Evolutionary conservation across 2,113 vertebrate species (phyloP), one percentile per base, ranked within the genome.

Genomic region (Lampris megalopsis): DNA sequence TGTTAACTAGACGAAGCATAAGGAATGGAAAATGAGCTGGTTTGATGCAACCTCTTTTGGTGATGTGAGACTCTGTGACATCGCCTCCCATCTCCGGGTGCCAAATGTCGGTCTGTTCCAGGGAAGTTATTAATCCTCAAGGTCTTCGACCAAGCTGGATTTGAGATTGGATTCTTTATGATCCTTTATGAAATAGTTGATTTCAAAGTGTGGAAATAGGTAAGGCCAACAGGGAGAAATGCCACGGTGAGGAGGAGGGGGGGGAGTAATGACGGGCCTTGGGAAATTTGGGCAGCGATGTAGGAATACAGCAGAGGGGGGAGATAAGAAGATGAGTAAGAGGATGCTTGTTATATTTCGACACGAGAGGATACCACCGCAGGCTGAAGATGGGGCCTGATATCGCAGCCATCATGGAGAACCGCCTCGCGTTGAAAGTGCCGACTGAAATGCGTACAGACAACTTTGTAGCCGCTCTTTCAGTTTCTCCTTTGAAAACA

Each of bases 31-130:
- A 35, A 43, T 49, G 68, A 4, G 43, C 4, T 45, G 4, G 7
- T 45, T 45, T 45, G 1, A 57, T 36, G 6, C 13, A 35, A 24
- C 61, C 43, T n/a, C 57, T 63, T 47, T 45, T 37, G 61, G 36
- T 62, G 63, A 59, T 73, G 43, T 47, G 42, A 74, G 59, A 71
- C 50, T 67, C 74, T 56, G 54, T 79, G 42, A 11, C 48, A 65
- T 80, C 13, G 53, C 36, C 73, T 62, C 71, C 75, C 73, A 75
- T 82, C 59, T 73, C 9, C 78, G 73, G 75, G 77, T 53, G 60
- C 10, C 2, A 59, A 60, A 9, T 24, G 43, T 6, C 43, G 4
- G 4, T 6, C 43, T 5, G 63, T 68, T 74, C 49, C 43, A 2
- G 9, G 47, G 41, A 35, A 54, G 63, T 72, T 8, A 58, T 63